Conservation (phyloP, 2,888 invertebrate genomes). For the Elmis aenea region DNA sequence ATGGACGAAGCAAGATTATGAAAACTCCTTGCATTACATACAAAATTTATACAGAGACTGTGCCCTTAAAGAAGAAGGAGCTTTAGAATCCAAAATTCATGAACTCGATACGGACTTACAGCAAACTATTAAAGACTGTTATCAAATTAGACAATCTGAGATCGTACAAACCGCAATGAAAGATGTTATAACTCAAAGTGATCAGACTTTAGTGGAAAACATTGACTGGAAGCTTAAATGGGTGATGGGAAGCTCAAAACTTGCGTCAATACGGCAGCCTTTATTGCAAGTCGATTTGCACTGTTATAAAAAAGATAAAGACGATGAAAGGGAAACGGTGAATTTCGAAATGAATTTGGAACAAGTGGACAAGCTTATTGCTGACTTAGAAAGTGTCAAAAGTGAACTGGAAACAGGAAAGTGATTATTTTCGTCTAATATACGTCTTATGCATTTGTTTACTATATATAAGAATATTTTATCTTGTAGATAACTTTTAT, state of each 20-base stretch:
- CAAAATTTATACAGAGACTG: constrained; percentile 36
- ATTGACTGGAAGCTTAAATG: constrained; percentile 54
- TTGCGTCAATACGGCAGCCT: constrained; percentile 47
- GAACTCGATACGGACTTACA: constrained; percentile 19
- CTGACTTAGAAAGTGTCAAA: constrained; percentile 29
- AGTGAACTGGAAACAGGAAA: constrained; percentile 7
- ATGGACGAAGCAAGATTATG: constrained; percentile 38
- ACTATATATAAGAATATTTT: background rate
- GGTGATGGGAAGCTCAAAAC: constrained; percentile 50
- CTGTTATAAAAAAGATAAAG: constrained; percentile 27
- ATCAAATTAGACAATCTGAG: constrained; percentile 36
- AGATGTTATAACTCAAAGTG: constrained; percentile 36
- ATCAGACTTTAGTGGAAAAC: constrained; percentile 43
- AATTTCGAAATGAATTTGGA: constrained; percentile 42
- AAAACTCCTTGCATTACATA: constrained; percentile 31
- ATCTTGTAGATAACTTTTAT: no score
- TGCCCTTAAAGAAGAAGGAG: constrained; percentile 25
- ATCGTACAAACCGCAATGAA: constrained; percentile 35
- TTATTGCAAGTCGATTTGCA: constrained; percentile 48
- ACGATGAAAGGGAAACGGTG: constrained; percentile 25
- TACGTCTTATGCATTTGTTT: no score
- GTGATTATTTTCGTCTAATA: background rate
- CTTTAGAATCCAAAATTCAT: constrained; percentile 23
- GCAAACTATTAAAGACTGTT: constrained; percentile 33
- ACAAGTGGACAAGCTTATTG: constrained; percentile 35